phyloP scores from a whole-genome alignment of 2,888 invertebrate genomes.

The Nomada ferruginata region DNA sequence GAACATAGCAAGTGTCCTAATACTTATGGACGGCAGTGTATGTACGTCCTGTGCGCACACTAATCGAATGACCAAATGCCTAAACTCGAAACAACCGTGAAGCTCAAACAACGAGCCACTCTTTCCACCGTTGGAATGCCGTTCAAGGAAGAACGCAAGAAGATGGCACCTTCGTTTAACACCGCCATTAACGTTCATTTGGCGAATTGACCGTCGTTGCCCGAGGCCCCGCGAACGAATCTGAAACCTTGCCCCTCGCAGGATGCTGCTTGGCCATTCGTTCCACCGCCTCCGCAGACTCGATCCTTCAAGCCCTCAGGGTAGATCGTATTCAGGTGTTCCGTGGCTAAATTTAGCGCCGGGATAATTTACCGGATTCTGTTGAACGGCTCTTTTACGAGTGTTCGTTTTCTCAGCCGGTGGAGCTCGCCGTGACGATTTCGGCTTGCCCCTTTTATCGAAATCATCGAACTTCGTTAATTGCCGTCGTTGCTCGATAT shows the following conservation, averaged over 20 bases:
- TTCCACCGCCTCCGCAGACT: slow-evolving; percentile 1
- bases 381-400: slow-evolving; percentile 52
- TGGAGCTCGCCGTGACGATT: slow-evolving; percentile 12
- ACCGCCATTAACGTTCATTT: slow-evolving; percentile 61
- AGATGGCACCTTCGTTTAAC: slow-evolving; percentile 47
- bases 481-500: neutral
- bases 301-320: slow-evolving; percentile 29
- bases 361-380: slow-evolving; percentile 56
- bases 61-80: neutral
- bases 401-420: slow-evolving; percentile 16
- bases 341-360: slow-evolving; percentile 66
- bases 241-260: slow-evolving; percentile 16
- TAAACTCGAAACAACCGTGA: slow-evolving; percentile 47
- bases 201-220: slow-evolving; percentile 48
- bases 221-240: slow-evolving; percentile 3
- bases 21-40: too few relatives aligned
- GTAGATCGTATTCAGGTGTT: slow-evolving; percentile 37
- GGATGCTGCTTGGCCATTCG: neutral
- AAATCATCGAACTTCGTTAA: slow-evolving; percentile 26
- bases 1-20: too few relatives aligned
- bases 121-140: slow-evolving; percentile 77
- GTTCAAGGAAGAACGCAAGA: slow-evolving; percentile 60
- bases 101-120: slow-evolving; percentile 78
- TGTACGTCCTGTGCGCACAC: too few relatives aligned
- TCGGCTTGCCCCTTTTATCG: slow-evolving; percentile 38